Percentiles rank a stretch among this genome's conserved stretches.
phyloP scores from a whole-genome alignment of 2,797 vertebrate genomes.

The Pyrocephalus nanus region DNA sequence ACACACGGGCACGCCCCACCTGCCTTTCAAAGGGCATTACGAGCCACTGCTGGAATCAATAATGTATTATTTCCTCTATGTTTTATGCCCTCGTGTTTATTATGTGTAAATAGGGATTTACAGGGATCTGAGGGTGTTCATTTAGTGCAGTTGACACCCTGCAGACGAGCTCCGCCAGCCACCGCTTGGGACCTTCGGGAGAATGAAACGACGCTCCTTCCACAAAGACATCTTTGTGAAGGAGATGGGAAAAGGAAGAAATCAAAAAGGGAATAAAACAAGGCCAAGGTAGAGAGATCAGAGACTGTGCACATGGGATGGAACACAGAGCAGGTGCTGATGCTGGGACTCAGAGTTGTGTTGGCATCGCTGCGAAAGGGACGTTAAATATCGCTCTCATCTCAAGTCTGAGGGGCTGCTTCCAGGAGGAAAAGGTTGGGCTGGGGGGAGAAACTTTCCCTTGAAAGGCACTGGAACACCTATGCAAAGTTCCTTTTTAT shows the following conservation, averaged over 20 bases:
- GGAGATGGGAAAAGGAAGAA: not conserved
- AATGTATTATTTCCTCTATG: slow-evolving; percentile 44
- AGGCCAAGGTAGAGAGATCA: slow-evolving; percentile 29
- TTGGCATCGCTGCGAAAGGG: not conserved
- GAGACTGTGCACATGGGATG: not conserved
- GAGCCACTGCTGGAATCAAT: slow-evolving; percentile 59
- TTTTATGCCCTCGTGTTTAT: slow-evolving; percentile 51
- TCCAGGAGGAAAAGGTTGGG: not conserved
- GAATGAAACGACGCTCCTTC: slow-evolving; percentile 24
- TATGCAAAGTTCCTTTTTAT: slow-evolving; percentile 32
- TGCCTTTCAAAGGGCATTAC: slow-evolving; percentile 44
- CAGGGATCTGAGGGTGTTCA: slow-evolving; percentile 31
- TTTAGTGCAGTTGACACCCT: slow-evolving; percentile 53
- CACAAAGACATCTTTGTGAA: not conserved
- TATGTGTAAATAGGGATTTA: slow-evolving; percentile 71
- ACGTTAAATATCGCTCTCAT: slow-evolving; percentile 7
- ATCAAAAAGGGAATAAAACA: not conserved
- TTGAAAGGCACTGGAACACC: not conserved
- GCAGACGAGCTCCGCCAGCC: not conserved
- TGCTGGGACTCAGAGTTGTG: not conserved
- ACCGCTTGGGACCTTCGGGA: not conserved
- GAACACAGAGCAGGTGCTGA: not conserved
- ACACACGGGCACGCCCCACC: not conserved
- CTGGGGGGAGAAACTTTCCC: not conserved
- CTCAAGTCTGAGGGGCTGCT: not conserved